Base-by-base conservation (phyloP, 2,888 invertebrate genomes). In the Clitarchus hookeri region DNA sequence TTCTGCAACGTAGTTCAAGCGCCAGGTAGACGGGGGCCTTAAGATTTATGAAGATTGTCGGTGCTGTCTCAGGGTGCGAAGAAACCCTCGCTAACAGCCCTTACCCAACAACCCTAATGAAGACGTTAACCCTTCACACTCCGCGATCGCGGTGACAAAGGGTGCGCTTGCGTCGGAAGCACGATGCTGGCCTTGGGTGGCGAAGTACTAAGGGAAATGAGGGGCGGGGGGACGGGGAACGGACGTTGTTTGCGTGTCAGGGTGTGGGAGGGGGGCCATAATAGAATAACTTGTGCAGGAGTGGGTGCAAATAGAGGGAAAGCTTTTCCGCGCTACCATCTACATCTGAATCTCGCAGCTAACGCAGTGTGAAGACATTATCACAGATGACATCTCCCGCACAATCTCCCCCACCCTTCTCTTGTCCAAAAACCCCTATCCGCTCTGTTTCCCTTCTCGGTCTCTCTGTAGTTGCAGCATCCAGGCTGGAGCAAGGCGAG, bases 281-380 rank as follows among this genome's bases (percentile, higher is more conserved):
- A 82, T 82, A 82, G 82, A 82, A 82, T 82, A 82, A 82, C 82
- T 82, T 82, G 82, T 13, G 44, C 65, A 65, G 65, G 44, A 82
- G 82, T 82, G 82, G 44, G 82, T 82, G 82, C 82, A 36, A 82
- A 82, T 36, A 44, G 82, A 36, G 65, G 82, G 82, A 36, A 82
- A 82, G 36, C 27, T 82, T 82, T 82, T n/a, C 65, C 65, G 6
- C 82, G 82, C 82, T 19, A 27, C 65, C 65, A 82, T 82, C 82
- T 27, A 82, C 82, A 82, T 82, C 36, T 82, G 44, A 82, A 82
- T 82, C 82, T 82, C 82, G 27, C 82, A 84, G 85, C 85, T 84
- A 87, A 86, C 86, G 85, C 53, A 77, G 87, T 86, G 86, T 85
- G 87, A 87, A 86, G 86, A 86, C 85, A 87, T 87, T 87, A 85